Base-by-base conservation (phyloP, 1,140 invertebrate species). In the Drosophila nasuta region DNA sequence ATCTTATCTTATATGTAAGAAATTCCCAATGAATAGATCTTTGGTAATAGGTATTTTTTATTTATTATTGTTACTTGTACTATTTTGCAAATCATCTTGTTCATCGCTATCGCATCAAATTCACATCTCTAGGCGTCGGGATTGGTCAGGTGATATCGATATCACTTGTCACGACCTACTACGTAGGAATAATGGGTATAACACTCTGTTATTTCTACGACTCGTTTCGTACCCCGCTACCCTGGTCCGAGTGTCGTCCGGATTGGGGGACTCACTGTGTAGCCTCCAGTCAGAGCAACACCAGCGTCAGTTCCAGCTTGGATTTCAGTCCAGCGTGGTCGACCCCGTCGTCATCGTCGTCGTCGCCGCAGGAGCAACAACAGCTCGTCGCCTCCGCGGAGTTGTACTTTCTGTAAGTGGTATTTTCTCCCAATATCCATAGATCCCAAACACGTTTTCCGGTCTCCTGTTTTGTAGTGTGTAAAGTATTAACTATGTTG, bases 101-200 rank as follows among this genome's bases (percentile, higher is more conserved):
- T 52, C 11, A 28, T 69, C 58, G n/a, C 52, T 11, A 56, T 60
- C 35, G 5, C 35, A 43, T 41, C 25, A n/a, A 17, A 46, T 69
- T 67, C 67, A 56, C 72, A 79, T 65, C 79, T 52, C 45, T 88
- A 95, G 96, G 96, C 76, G 94, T 96, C 45, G 96, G 96, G 8
- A 96, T 96, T 81, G 95, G 95, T 1, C 96, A 96, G 92, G 95
- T 96, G 25, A 93, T 96, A 2, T 94, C 96, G 0, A 95, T 96
- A 43, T 94, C 94, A 63, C 93, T 96, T 49, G 94, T 97, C 11
- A 94, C 96, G 46, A 95, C 96, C 1, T 96, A 96, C 91, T 96
- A 96, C 90, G 95, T 95, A 41, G 94, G 95, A 10, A 95, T 96
- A 70, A 96, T 96, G 85, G 95, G 95, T 6, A 94, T 96, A 83